Evolutionary conservation across 2,797 vertebrate species (phyloP), one percentile per base, ranked within the genome.

Genomic region (Chromobotia macracanthus): DNA sequence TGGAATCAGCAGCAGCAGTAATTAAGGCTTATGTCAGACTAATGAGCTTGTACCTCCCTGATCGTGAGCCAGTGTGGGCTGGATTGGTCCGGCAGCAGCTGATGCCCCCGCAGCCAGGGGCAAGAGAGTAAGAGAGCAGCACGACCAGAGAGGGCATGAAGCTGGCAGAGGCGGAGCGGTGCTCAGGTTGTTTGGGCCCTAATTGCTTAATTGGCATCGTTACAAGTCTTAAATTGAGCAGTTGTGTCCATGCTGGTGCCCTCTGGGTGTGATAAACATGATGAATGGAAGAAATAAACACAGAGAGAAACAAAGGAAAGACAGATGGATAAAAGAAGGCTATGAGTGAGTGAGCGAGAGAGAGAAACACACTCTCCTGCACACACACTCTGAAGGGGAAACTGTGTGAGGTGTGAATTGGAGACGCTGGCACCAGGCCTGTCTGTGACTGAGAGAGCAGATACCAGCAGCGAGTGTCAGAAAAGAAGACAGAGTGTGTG

Each of bases 191-290:
- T 86, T 38, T 61, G 87, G 87, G 86, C 88, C 85, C 89, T 90
- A 91, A 92, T 92, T 92, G 87, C 75, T 87, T 89, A 90, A 92
- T 88, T 91, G 90, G 90, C 88, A 89, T 84, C 87, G 88, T 90
- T 91, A 90, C 87, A 87, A 71, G 67, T 51, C 46, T 76, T 89
- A 88, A 79, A 91, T 89, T 89, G 89, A 88, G 86, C 89, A 80
- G 77, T 77, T 84, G 82, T 85, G 80, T 65, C 58, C 41, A 10
- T 61, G 56, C 82, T 80, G 84, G 75, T 61, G 60, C 76, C 70
- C 61, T 63, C 61, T 38, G 82, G 82, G 70, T 69, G 82, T 66
- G 55, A 75, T 41, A 25, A 82, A 44, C 75, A 71, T 77, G 77
- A 85, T 85, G 69, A 85, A 85, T 85, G 64, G 68, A 51, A 46